phyloP scores from a whole-genome alignment of 2,113 vertebrate species.

The Cololabis saira region DNA sequence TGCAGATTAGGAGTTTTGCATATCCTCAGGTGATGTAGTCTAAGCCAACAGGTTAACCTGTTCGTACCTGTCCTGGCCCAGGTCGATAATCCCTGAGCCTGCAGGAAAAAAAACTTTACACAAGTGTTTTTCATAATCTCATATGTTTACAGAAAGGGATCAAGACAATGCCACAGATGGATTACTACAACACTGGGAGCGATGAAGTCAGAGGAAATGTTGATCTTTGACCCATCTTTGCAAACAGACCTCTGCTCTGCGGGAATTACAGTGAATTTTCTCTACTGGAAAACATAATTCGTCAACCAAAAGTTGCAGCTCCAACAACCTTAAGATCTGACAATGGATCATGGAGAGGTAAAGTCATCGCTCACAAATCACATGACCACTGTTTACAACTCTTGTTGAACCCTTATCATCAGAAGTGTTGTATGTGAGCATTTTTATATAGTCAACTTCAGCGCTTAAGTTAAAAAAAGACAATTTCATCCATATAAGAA shows the following conservation, averaged over 20 bases:
- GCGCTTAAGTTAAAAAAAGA: constrained; percentile 3
- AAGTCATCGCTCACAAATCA: neutral
- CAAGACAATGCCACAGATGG: constrained; percentile 28
- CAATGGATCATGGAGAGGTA: constrained; percentile 74
- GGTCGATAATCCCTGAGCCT: constrained; percentile 9
- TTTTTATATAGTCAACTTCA: neutral
- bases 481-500: neutral
- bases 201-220: constrained; percentile 37
- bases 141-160: constrained; percentile 43
- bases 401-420: neutral
- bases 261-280: constrained; percentile 14
- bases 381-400: fast-evolving
- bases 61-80: neutral
- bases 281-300: constrained; percentile 6
- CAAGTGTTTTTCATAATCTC: constrained; percentile 30
- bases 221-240: neutral
- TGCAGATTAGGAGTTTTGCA: constrained; percentile 44
- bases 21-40: constrained; percentile 36
- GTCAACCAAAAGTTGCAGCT: constrained; percentile 35
- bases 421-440: neutral
- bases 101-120: constrained; percentile 7
- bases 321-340: constrained; percentile 34
- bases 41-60: neutral
- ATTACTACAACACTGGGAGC: constrained; percentile 17
- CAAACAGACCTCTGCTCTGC: neutral